phyloP scores from a whole-genome alignment of 1,140 invertebrate species.

The Andricus grossulariae region DNA sequence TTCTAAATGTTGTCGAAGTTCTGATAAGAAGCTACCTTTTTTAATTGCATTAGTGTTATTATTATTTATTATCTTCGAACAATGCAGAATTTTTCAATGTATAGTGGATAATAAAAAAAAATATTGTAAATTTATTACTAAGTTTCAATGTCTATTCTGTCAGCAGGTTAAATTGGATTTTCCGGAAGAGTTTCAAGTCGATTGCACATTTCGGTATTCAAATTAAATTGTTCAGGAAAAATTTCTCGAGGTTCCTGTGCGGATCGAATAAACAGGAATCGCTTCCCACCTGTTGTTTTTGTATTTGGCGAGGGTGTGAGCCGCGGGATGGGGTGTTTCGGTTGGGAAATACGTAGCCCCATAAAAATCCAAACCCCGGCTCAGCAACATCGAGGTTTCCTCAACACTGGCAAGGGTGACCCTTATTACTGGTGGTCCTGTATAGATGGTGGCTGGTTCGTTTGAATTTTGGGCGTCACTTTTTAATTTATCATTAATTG shows the following conservation, averaged over 20 bases:
- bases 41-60: too few relatives aligned
- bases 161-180: conserved; percentile 36
- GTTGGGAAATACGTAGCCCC: conserved; percentile 90
- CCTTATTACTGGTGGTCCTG: conserved; percentile 79
- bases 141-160: too few relatives aligned
- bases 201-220: too few relatives aligned
- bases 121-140: too few relatives aligned
- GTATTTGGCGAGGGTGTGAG: conserved; percentile 74
- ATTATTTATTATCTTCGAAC: too few relatives aligned
- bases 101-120: too few relatives aligned
- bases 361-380: conserved; percentile 90
- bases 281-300: conserved; percentile 75
- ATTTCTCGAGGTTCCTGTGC: background rate
- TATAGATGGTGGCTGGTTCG: conserved; percentile 76
- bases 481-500: conserved; percentile 73
- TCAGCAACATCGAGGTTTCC: conserved; percentile 86
- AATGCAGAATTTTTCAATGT: too few relatives aligned
- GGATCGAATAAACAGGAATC: conserved; percentile 34
- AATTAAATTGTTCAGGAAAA: background rate
- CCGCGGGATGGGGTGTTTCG: conserved; percentile 81
- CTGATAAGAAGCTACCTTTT: too few relatives aligned
- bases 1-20: too few relatives aligned
- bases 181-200: too few relatives aligned
- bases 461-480: conserved; percentile 74
- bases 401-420: conserved; percentile 87